Conservation (phyloP, 2,797 vertebrate species). For the Synaphobranchus kaupii region DNA sequence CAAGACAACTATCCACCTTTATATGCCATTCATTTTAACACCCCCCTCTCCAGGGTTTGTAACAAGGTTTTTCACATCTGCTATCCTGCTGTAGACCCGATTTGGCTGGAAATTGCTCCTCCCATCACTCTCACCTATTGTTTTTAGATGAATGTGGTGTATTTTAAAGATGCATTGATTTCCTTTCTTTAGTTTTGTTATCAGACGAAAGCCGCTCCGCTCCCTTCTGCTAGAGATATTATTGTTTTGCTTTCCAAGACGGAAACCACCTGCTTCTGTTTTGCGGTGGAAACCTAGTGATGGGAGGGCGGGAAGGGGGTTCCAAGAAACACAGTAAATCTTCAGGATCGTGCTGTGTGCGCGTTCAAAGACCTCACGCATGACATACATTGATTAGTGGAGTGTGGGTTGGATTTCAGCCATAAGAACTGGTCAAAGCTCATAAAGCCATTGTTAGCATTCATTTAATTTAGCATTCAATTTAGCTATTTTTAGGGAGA, state of each 20-base stretch:
- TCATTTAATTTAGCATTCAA: no score
- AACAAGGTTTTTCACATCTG: no score
- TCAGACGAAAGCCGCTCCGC: no score
- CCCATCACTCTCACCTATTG: no score
- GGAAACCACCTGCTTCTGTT: conserved; percentile 27
- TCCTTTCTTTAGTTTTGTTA: no score
- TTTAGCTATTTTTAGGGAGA: not conserved
- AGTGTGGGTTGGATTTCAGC: not conserved
- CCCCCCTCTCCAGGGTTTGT: no score
- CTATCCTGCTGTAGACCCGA: no score
- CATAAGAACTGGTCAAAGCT: not conserved
- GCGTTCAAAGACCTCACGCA: not conserved
- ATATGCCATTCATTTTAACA: no score
- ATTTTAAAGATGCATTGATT: no score
- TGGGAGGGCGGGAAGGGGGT: not conserved
- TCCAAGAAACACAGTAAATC: not conserved
- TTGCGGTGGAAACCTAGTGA: not conserved
- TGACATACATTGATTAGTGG: not conserved
- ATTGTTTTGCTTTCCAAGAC: conserved; percentile 58
- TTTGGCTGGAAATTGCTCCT: no score
- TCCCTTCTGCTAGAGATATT: conserved; percentile 44
- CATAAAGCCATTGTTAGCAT: not conserved
- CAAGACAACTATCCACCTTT: no score
- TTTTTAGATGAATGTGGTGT: no score
- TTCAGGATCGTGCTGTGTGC: not conserved